Percentiles rank a stretch among this genome's conserved stretches.
phyloP scores from a whole-genome alignment of 2,113 vertebrate species.

The Murina feae region DNA sequence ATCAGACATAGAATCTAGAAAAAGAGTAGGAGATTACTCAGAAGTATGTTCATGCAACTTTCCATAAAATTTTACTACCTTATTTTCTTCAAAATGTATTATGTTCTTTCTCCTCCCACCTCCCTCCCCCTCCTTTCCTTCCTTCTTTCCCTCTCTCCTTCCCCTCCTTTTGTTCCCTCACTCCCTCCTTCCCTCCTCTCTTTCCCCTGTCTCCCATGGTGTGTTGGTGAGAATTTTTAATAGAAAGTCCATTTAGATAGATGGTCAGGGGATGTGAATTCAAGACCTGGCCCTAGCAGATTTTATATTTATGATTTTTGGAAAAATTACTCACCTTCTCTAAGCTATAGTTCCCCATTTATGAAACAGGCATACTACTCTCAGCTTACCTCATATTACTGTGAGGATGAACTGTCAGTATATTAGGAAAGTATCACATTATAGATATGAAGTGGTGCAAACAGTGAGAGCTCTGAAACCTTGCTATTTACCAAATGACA shows the following conservation, averaged over 20 bases:
- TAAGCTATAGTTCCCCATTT: background rate
- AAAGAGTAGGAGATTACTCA: background rate
- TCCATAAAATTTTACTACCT: background rate
- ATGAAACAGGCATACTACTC: no score
- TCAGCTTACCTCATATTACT: background rate
- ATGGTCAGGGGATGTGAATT: background rate
- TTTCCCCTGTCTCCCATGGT: background rate
- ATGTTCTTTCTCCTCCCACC: background rate
- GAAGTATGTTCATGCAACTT: background rate
- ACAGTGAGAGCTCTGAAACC: background rate
- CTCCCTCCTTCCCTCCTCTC: no score
- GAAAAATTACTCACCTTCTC: background rate
- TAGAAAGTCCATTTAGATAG: background rate
- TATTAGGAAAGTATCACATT: background rate
- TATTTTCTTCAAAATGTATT: background rate
- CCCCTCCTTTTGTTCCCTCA: background rate
- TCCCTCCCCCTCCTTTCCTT: background rate
- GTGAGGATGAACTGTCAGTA: background rate
- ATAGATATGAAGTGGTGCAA: background rate
- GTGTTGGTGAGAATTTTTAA: background rate
- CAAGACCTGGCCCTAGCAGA: background rate
- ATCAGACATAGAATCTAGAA: background rate
- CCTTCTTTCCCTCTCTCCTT: background rate
- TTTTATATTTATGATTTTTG: background rate
- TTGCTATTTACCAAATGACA: background rate